A percentile compares a stretch with the other conserved stretches of the same genome.
Conservation (phyloP, 2,113 vertebrate species). For the Oreotrochilus melanogaster region DNA sequence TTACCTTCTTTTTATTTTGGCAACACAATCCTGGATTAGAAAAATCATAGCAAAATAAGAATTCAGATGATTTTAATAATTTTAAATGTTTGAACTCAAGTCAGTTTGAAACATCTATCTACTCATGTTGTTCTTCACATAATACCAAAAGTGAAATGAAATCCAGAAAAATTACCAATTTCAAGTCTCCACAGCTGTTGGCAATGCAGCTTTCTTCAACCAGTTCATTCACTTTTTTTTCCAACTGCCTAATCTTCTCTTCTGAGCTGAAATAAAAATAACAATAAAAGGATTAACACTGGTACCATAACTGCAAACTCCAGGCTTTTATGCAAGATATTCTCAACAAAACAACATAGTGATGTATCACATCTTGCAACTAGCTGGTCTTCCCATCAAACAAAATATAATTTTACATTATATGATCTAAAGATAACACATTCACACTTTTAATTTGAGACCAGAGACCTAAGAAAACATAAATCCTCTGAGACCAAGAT, state of each 20-base stretch:
- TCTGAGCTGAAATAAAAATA: slow-evolving; percentile 83
- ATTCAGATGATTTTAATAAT: background rate
- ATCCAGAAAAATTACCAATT: slow-evolving; percentile 82
- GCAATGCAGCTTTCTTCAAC: slow-evolving; percentile 96
- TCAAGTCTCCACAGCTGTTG: slow-evolving; percentile 86
- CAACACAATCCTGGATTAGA: background rate
- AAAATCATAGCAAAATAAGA: background rate
- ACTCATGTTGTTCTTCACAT: background rate
- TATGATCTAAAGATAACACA: background rate
- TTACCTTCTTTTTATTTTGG: background rate
- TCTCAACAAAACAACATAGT: background rate
- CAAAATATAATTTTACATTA: background rate
- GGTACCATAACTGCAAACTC: background rate
- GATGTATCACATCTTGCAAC: background rate
- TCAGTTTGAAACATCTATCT: background rate
- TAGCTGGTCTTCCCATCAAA: background rate
- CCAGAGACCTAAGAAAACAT: background rate
- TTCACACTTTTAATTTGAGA: background rate
- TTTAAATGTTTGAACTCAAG: background rate
- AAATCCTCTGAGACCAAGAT: background rate
- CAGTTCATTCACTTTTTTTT: slow-evolving; percentile 95
- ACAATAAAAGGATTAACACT: background rate
- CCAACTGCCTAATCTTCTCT: slow-evolving; percentile 93
- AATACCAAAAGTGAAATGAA: background rate
- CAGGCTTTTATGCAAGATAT: background rate